Conservation (phyloP, 2,113 vertebrate genomes). For the Elephas maximus region DNA sequence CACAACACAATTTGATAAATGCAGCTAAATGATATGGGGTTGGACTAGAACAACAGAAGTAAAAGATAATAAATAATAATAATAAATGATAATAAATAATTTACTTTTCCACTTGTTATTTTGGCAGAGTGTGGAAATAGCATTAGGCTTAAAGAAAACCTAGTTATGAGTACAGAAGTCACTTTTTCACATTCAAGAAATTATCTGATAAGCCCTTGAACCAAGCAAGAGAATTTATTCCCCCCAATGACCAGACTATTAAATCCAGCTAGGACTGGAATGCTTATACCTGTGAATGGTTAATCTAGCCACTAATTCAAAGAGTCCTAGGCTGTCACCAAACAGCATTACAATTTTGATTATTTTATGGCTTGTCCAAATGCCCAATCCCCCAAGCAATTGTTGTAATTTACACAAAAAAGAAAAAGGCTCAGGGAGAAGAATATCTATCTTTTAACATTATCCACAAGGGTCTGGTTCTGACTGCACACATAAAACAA, state of each 20-base stretch:
- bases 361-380: slow-evolving; percentile 80
- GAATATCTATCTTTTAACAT: slow-evolving; percentile 77
- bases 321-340: slow-evolving; percentile 61
- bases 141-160: slow-evolving; percentile 7
- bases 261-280: slow-evolving; percentile 53
- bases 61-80: not conserved
- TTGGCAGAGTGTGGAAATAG: not conserved
- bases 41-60: not conserved
- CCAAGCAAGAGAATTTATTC: slow-evolving; percentile 58
- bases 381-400: slow-evolving; percentile 77
- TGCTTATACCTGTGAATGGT: slow-evolving; percentile 59
- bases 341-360: slow-evolving; percentile 79
- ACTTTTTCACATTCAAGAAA: slow-evolving; percentile 42
- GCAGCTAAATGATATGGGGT: not conserved
- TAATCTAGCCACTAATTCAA: slow-evolving; percentile 78
- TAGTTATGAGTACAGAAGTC: not conserved
- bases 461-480: slow-evolving; percentile 77
- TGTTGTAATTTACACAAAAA: slow-evolving; percentile 81
- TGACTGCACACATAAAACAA: slow-evolving; percentile 78
- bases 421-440: slow-evolving; percentile 61
- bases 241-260: slow-evolving; percentile 46
- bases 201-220: slow-evolving; percentile 65
- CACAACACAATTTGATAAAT: not conserved
- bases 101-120: not conserved
- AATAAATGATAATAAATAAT: slow-evolving; percentile 22